Conservation (phyloP, 2,113 vertebrate genomes). For the Neodon shergylaensis region DNA sequence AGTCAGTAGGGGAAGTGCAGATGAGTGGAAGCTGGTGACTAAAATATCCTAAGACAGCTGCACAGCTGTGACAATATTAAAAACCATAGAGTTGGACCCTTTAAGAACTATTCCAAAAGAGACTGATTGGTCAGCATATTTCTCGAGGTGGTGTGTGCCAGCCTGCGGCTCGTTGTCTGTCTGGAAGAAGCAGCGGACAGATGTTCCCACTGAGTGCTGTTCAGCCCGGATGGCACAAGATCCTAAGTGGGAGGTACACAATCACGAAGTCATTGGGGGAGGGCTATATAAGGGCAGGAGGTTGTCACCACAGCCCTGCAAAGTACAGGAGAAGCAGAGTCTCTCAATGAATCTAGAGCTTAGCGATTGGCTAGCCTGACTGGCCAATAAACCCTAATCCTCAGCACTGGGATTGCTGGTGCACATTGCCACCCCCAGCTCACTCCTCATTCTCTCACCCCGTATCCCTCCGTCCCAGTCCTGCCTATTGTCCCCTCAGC, state of each 20-base stretch:
- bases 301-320: background rate
- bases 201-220: background rate
- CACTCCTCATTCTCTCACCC: too few species aligned
- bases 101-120: background rate
- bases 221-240: background rate
- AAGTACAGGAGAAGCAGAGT: background rate
- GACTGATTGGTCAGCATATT: background rate
- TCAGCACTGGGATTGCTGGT: background rate
- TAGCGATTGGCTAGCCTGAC: background rate
- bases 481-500: background rate
- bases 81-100: background rate
- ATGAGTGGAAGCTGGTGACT: too few species aligned
- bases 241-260: background rate
- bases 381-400: background rate
- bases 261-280: background rate
- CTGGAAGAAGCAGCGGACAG: background rate
- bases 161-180: background rate
- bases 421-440: background rate
- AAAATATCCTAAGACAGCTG: background rate
- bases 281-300: fast-evolving
- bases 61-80: background rate
- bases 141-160: background rate
- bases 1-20: background rate
- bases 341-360: background rate
- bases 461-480: too few species aligned